phyloP scores from a whole-genome alignment of 2,113 vertebrate genomes.

The Romanogobio albipinnatus region DNA sequence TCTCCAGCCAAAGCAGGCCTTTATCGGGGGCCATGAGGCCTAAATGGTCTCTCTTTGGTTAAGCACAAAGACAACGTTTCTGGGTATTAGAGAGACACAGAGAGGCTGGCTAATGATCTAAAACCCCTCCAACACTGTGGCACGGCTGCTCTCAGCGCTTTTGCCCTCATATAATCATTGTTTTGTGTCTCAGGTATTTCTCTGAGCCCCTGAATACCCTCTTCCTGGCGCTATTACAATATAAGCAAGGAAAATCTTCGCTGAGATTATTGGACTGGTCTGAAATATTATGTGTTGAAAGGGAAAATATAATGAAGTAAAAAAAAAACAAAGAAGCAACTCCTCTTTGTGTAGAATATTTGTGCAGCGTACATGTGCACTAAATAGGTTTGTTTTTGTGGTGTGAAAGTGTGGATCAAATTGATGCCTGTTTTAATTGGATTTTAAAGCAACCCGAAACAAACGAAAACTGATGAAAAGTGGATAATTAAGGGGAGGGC shows the following conservation, averaged over 20 bases:
- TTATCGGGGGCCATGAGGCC: conserved; percentile 85
- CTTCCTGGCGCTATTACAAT: conserved; percentile 69
- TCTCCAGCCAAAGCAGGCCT: conserved; percentile 74
- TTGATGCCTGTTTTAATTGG: background rate
- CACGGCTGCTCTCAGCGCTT: conserved; percentile 80
- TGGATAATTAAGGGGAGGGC: background rate
- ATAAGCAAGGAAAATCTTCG: conserved; percentile 67
- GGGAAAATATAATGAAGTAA: conserved; percentile 62
- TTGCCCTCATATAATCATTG: conserved; percentile 78
- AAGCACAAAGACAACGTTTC: conserved; percentile 85
- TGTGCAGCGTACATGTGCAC: background rate
- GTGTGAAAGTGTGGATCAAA: background rate
- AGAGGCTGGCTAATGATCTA: conserved; percentile 90
- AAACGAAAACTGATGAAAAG: background rate
- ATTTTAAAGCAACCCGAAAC: background rate
- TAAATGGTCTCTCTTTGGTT: conserved; percentile 82
- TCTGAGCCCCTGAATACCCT: conserved; percentile 73
- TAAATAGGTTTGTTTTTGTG: conserved; percentile 15
- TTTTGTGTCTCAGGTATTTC: conserved; percentile 70
- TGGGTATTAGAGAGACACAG: conserved; percentile 84
- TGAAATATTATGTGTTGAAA: conserved; percentile 57
- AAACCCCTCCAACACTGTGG: conserved; percentile 84
- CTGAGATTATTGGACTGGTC: conserved; percentile 60
- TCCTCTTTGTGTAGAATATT: background rate
- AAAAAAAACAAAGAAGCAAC: conserved; percentile 50